Percentiles rank a stretch among this genome's conserved stretches.
These are phyloP conservation scores for Polietes domitor DNA, from an alignment of 2,888 invertebrate species.

Conservation along the genomic window DNA sequence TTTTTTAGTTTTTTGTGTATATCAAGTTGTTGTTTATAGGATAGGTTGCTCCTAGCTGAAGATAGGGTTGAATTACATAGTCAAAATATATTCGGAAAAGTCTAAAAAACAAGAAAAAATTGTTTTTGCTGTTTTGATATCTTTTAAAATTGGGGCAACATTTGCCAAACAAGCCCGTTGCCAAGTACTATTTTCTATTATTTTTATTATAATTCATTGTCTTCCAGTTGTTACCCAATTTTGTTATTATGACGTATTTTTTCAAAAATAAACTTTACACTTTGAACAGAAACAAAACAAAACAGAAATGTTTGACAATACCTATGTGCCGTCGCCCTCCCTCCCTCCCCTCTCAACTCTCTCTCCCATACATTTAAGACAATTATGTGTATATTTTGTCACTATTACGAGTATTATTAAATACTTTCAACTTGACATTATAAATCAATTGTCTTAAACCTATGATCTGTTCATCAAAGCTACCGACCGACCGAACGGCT, in stretches of 20 bases:
- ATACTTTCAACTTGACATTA: slow-evolving; percentile 65
- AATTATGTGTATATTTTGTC: slow-evolving; percentile 63
- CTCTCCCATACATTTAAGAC: slow-evolving; percentile 21
- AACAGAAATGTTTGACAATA: not conserved
- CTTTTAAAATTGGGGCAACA: too few relatives aligned
- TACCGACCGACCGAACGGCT: slow-evolving; percentile 67
- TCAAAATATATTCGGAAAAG: too few relatives aligned
- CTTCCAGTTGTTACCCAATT: not conserved
- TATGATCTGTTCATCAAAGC: slow-evolving; percentile 77
- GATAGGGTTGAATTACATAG: too few relatives aligned
- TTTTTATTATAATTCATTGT: too few relatives aligned
- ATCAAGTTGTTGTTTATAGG: too few relatives aligned
- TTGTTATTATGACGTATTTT: not conserved
- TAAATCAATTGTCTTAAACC: slow-evolving; percentile 73
- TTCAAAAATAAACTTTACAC: not conserved
- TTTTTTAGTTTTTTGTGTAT: too few relatives aligned
- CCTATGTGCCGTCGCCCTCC: slow-evolving; percentile 9
- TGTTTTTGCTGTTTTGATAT: too few relatives aligned
- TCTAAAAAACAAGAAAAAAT: too few relatives aligned
- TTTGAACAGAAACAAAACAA: not conserved
- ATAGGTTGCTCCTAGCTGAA: too few relatives aligned
- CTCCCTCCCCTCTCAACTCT: not conserved
- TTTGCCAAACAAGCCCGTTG: too few relatives aligned
- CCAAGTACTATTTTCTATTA: too few relatives aligned
- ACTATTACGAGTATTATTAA: slow-evolving; percentile 51